phyloP scores from a whole-genome alignment of 2,797 vertebrate genomes.

The Chiloscyllium punctatum region DNA sequence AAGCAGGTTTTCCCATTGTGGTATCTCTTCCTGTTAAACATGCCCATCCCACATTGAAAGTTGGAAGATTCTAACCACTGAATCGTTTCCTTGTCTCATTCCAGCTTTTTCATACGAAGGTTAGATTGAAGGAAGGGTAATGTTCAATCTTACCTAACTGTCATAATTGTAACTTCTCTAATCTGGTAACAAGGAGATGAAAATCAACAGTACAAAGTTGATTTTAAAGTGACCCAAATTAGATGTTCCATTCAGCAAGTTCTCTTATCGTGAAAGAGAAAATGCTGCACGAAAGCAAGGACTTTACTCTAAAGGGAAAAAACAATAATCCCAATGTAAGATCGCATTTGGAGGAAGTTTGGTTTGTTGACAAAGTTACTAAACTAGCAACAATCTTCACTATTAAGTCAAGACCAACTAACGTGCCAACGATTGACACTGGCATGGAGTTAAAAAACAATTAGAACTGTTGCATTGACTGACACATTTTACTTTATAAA shows the following conservation, averaged over 20 bases:
- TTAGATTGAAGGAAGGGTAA: neutral
- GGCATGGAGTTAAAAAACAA: neutral
- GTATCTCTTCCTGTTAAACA: no score
- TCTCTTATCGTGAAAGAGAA: neutral
- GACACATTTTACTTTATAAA: neutral
- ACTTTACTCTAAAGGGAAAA: neutral
- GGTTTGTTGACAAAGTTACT: neutral
- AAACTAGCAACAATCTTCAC: neutral
- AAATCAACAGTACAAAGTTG: neutral
- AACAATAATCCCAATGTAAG: neutral
- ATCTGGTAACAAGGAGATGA: neutral
- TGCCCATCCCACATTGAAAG: no score
- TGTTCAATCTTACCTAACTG: neutral
- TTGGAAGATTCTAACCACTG: no score
- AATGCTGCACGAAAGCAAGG: neutral
- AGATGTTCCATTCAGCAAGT: neutral
- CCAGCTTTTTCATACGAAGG: neutral
- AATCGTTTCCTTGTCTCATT: neutral
- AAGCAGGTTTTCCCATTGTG: no score
- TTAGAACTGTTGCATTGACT: neutral
- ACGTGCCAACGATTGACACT: neutral
- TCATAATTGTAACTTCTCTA: neutral
- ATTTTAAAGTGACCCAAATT: neutral
- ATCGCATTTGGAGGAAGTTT: neutral
- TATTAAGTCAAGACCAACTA: no score